Evolutionary conservation across 1,140 invertebrate species (phyloP).

Genomic region (Probaryconus sp.): DNA sequence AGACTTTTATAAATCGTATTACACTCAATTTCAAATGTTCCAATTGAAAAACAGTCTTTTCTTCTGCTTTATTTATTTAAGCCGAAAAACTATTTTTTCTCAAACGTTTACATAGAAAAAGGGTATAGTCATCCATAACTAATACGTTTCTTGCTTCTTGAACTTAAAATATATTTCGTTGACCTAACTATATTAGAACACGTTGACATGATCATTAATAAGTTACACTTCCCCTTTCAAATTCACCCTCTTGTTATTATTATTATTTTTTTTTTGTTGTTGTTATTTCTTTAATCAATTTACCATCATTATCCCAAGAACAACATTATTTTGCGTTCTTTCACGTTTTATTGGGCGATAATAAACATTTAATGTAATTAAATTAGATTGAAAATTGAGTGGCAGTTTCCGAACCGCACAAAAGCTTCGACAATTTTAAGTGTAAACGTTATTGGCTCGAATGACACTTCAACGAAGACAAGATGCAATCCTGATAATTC

Average conservation of each 20-base stretch:
- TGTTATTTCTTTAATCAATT: constrained; percentile 24
- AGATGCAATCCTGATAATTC: constrained; percentile 69
- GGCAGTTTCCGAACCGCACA: constrained; percentile 73
- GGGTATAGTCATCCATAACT: background rate
- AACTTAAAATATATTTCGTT: background rate
- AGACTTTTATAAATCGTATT: too few species aligned
- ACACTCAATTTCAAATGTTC: too few species aligned
- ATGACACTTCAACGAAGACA: constrained; percentile 57
- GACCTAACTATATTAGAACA: background rate
- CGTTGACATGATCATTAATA: constrained; percentile 4
- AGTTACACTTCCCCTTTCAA: background rate
- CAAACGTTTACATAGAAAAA: constrained; percentile 9
- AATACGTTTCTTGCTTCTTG: too few species aligned
- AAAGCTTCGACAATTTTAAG: constrained; percentile 72
- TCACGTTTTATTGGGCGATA: too few species aligned
- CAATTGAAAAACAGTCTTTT: too few species aligned
- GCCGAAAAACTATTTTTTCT: background rate
- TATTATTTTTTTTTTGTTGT: constrained; percentile 23
- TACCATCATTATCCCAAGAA: constrained; percentile 26
- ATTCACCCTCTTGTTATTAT: constrained; percentile 27
- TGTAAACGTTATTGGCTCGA: constrained; percentile 72
- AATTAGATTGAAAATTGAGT: constrained; percentile 78
- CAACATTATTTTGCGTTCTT: constrained; percentile 41
- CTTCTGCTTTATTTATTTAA: too few species aligned
- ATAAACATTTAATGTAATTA: too few species aligned